Percentiles rank a stretch among this genome's conserved stretches.
phyloP scores from a whole-genome alignment of 2,113 vertebrate species.

The Gavialis gangeticus region DNA sequence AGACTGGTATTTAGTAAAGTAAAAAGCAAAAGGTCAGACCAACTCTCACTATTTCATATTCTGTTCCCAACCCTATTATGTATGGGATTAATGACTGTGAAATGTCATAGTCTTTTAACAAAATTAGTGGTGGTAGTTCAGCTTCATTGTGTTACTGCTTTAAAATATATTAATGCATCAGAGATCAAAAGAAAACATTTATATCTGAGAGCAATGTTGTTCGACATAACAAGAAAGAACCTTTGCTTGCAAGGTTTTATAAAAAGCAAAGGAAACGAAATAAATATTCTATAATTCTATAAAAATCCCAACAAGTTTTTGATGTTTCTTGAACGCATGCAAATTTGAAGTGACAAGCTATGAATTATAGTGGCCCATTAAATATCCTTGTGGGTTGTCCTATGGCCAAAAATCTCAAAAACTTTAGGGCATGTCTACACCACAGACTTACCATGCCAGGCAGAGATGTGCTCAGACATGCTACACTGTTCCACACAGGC shows the following conservation, averaged over 20 bases:
- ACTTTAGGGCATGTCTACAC: neutral
- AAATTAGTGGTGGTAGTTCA: neutral
- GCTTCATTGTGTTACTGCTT: neutral
- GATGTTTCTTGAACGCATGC: neutral
- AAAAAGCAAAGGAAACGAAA: neutral
- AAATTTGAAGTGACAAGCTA: neutral
- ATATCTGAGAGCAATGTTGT: neutral
- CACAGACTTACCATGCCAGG: too few relatives aligned
- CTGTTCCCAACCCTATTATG: neutral
- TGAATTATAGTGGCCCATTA: neutral
- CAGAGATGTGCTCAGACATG: too few relatives aligned
- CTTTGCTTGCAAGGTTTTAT: neutral
- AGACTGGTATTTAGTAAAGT: neutral
- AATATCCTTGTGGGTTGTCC: neutral
- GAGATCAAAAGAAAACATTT: constrained; percentile 15
- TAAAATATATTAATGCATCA: constrained; percentile 4
- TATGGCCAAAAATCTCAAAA: neutral
- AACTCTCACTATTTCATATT: constrained; percentile 12
- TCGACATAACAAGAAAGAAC: neutral
- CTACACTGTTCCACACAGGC: too few relatives aligned
- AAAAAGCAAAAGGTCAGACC: neutral
- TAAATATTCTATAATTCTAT: neutral
- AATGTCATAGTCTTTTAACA: constrained; percentile 22
- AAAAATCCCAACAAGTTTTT: neutral
- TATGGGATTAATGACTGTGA: constrained; percentile 10